Conservation (phyloP, 2,888 invertebrate genomes). For the Heliconius ethilla region DNA sequence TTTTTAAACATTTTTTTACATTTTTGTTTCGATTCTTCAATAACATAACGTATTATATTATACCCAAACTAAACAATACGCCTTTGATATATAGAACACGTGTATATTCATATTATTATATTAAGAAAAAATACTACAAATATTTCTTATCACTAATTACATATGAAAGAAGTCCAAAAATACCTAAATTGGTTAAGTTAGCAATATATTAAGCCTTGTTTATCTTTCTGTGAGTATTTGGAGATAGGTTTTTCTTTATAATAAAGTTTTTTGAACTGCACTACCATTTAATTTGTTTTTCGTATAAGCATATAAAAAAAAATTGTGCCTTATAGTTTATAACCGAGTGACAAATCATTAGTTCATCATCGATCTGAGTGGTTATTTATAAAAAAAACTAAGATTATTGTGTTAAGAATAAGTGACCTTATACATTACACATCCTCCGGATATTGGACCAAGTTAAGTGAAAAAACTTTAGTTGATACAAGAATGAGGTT, state of each 20-base stretch:
- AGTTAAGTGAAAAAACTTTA: constrained; percentile 15
- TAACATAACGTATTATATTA: too few relatives aligned
- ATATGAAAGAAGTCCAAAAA: not conserved
- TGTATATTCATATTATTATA: not conserved
- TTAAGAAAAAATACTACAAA: too few relatives aligned
- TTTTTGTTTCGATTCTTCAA: too few relatives aligned
- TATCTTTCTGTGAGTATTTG: not conserved
- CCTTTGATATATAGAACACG: not conserved
- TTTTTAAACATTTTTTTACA: too few relatives aligned
- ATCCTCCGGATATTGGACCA: constrained; percentile 10
- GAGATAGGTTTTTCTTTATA: too few relatives aligned
- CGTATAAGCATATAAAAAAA: too few relatives aligned
- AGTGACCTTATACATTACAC: not conserved
- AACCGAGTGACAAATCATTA: not conserved
- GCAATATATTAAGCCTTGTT: not conserved
- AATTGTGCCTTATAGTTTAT: too few relatives aligned
- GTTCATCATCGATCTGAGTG: not conserved
- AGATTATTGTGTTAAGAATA: not conserved
- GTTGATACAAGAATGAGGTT: constrained; percentile 4
- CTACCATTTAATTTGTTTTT: too few relatives aligned
- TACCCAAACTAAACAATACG: not conserved
- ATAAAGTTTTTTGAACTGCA: too few relatives aligned
- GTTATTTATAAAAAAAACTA: not conserved
- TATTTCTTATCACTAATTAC: too few relatives aligned
- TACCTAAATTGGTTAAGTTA: not conserved